Percentiles rank a stretch among this genome's conserved stretches.
Evolutionary conservation across 2,113 vertebrate species (phyloP).

Genomic region (Mustelus asterias): DNA sequence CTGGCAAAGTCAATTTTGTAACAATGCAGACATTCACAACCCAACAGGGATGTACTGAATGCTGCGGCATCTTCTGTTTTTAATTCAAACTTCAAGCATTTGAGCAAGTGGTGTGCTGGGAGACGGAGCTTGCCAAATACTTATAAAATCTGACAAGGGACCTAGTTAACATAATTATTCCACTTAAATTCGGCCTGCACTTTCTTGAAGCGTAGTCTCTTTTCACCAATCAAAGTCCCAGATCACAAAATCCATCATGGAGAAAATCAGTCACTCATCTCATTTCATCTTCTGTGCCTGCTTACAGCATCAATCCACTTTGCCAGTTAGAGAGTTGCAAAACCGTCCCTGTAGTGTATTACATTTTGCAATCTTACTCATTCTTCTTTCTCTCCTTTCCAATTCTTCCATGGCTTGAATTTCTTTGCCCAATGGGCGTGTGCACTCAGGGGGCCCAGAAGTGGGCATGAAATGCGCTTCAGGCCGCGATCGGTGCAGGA

Average conservation of each 20-base stretch:
- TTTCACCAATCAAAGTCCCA: background rate
- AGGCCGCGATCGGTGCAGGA: no score
- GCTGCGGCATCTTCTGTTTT: background rate
- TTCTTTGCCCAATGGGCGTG: no score
- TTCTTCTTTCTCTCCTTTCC: background rate
- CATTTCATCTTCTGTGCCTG: background rate
- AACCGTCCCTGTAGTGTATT: background rate
- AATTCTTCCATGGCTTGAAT: background rate
- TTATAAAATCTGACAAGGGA: background rate
- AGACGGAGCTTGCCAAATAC: background rate
- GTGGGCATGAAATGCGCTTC: no score
- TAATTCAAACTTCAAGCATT: background rate
- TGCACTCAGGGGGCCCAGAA: no score
- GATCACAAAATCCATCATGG: background rate
- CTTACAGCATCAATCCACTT: background rate
- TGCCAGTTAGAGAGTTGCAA: background rate
- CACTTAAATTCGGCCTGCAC: background rate
- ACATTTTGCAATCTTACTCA: background rate
- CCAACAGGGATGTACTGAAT: background rate
- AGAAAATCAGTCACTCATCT: background rate
- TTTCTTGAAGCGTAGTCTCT: background rate
- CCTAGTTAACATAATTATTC: conserved; percentile 7
- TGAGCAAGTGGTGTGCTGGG: background rate
- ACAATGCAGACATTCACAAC: background rate
- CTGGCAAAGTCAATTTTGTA: background rate